Conservation (phyloP, 2,888 invertebrate species). For the Rhagium mordax region DNA sequence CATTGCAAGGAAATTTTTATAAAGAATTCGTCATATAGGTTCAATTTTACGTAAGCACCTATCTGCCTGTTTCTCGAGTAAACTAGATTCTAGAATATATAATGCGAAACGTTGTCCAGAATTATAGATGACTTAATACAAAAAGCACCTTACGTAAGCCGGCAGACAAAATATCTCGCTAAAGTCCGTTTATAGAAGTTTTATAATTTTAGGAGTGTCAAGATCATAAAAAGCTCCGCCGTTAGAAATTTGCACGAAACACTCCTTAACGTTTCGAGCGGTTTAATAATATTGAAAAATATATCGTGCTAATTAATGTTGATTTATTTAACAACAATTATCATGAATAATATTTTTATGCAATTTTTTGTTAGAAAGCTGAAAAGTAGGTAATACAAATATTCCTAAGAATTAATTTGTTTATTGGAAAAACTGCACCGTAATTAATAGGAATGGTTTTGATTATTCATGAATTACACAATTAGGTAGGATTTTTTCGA, state of each 20-base stretch:
- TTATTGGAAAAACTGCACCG: conserved; percentile 29
- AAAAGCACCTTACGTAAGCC: not conserved
- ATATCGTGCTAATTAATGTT: not conserved
- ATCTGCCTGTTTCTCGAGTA: not conserved
- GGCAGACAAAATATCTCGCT: not conserved
- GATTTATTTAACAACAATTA: conserved; percentile 15
- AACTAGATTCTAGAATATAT: not conserved
- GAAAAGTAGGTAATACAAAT: not conserved
- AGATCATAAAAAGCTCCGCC: conserved; percentile 21
- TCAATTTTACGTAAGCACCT: not conserved
- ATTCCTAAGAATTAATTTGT: conserved; percentile 32
- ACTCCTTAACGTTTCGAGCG: conserved; percentile 9
- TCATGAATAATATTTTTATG: not conserved
- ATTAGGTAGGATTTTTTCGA: conserved; percentile 33
- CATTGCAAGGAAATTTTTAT: too few species aligned
- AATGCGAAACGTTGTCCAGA: not conserved
- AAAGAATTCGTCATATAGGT: too few species aligned
- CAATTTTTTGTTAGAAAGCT: conserved; percentile 1
- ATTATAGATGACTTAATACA: not conserved
- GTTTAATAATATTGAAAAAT: conserved; percentile 11
- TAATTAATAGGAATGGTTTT: conserved; percentile 31
- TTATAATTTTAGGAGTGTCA: conserved; percentile 24
- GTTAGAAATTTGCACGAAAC: conserved; percentile 8
- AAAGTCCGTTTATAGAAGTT: conserved; percentile 9
- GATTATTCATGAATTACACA: conserved; percentile 36